phyloP scores from a whole-genome alignment of 2,113 vertebrate genomes.

The Brachyhypopomus occidentalis region DNA sequence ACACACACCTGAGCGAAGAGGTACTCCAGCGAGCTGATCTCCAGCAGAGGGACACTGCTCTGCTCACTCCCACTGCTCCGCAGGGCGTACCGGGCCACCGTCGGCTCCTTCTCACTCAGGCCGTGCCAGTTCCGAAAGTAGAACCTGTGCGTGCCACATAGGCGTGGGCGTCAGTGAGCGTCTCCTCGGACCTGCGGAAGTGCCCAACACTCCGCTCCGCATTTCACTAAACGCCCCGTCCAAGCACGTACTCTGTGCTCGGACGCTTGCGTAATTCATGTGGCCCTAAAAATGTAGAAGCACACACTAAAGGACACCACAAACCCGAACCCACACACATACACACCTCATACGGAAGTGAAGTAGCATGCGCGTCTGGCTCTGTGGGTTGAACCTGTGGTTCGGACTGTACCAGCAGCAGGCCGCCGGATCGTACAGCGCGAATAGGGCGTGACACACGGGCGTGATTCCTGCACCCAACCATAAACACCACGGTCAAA shows the following conservation, averaged over 20 bases:
- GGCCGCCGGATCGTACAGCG: constrained; percentile 77
- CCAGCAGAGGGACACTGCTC: constrained; percentile 75
- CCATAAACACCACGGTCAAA: constrained; percentile 35
- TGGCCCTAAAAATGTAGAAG: too few relatives aligned
- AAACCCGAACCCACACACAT: not conserved
- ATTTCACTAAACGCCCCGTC: not conserved
- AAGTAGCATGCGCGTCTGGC: constrained; percentile 65
- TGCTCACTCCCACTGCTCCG: constrained; percentile 57
- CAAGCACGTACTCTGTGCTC: not conserved
- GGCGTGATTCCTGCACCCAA: constrained; percentile 81
- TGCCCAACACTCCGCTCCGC: too few relatives aligned
- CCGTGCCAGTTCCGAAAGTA: constrained; percentile 95
- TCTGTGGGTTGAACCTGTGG: constrained; percentile 73
- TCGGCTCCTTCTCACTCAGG: constrained; percentile 72
- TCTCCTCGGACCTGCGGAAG: not conserved
- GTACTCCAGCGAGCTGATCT: constrained; percentile 84
- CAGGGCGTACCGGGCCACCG: constrained; percentile 73
- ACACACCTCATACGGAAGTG: constrained; percentile 87
- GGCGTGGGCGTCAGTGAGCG: not conserved
- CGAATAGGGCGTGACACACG: constrained; percentile 84
- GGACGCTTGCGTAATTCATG: too few relatives aligned
- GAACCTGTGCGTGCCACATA: constrained; percentile 71
- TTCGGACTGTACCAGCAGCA: constrained; percentile 88
- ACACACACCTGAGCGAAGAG: constrained; percentile 85
- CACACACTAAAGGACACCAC: too few relatives aligned